Evolutionary conservation across 1,140 invertebrate species (phyloP).

Genomic region (Trichonephila clavipes): DNA sequence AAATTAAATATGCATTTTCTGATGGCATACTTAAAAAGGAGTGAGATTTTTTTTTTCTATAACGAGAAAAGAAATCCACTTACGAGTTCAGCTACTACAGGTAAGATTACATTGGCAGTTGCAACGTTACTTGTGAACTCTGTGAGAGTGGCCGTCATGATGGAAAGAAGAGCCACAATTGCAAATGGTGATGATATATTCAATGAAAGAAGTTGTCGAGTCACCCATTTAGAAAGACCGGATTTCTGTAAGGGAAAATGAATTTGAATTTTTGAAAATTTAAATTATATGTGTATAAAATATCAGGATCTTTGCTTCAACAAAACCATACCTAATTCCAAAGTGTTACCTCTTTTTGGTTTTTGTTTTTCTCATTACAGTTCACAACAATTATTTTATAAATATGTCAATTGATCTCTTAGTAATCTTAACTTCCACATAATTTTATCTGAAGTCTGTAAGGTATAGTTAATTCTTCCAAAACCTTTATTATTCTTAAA

Average conservation of each 20-base stretch:
- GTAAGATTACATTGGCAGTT: conserved; percentile 90
- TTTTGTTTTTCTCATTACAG: too few species aligned
- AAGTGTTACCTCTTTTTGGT: too few species aligned
- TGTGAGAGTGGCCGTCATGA: conserved; percentile 84
- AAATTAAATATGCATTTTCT: too few species aligned
- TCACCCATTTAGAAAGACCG: conserved; percentile 88
- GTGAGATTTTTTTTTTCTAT: neutral
- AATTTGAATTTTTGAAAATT: neutral
- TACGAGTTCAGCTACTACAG: conserved; percentile 89
- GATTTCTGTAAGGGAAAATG: conserved; percentile 81
- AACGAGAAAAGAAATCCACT: conserved; percentile 63
- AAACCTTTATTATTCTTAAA: too few species aligned
- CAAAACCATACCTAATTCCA: too few species aligned
- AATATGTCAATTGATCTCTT: too few species aligned
- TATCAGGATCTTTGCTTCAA: too few species aligned
- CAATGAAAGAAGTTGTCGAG: conserved; percentile 82
- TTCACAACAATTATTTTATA: too few species aligned
- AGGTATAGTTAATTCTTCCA: too few species aligned
- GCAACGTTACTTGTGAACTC: conserved; percentile 93
- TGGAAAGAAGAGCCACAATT: conserved; percentile 80
- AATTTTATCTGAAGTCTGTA: too few species aligned
- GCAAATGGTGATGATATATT: conserved; percentile 79
- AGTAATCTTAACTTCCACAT: too few species aligned
- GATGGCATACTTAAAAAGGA: neutral
- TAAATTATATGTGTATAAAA: neutral